Conservation (phyloP, 2,888 invertebrate species). For the Tetragonula carbonaria region DNA sequence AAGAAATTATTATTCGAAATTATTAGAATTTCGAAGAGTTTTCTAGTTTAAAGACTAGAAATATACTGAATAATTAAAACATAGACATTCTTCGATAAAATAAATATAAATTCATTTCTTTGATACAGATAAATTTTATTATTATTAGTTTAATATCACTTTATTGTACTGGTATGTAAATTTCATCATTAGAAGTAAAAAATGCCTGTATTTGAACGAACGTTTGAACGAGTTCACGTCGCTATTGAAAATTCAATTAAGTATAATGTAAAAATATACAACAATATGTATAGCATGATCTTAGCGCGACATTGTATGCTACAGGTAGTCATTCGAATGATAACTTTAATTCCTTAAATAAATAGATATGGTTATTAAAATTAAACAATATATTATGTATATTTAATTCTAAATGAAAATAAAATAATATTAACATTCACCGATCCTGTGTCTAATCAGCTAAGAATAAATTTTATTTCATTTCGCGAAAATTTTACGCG, state of each 20-base stretch:
- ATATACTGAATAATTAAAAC: not conserved
- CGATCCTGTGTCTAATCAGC: not conserved
- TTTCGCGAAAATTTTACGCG: not conserved
- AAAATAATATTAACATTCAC: not conserved
- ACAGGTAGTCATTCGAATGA: not conserved
- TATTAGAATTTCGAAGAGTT: not conserved
- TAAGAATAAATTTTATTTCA: not conserved
- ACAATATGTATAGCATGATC: not conserved
- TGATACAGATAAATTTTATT: not conserved
- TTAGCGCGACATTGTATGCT: not conserved
- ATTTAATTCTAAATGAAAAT: not conserved
- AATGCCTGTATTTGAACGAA: not conserved
- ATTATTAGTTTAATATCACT: not conserved
- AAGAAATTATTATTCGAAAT: not conserved
- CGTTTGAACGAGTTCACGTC: not conserved
- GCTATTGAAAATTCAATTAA: not conserved
- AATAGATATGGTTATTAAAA: not conserved
- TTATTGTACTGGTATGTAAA: not conserved
- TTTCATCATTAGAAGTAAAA: not conserved
- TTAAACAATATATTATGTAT: not conserved
- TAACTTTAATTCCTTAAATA: not conserved
- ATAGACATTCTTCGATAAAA: not conserved
- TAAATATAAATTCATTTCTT: not conserved
- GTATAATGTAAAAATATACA: not conserved
- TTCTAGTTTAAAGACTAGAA: no score